Evolutionary conservation across 1,140 invertebrate genomes (phyloP).

Genomic region (Cepaea nemoralis): DNA sequence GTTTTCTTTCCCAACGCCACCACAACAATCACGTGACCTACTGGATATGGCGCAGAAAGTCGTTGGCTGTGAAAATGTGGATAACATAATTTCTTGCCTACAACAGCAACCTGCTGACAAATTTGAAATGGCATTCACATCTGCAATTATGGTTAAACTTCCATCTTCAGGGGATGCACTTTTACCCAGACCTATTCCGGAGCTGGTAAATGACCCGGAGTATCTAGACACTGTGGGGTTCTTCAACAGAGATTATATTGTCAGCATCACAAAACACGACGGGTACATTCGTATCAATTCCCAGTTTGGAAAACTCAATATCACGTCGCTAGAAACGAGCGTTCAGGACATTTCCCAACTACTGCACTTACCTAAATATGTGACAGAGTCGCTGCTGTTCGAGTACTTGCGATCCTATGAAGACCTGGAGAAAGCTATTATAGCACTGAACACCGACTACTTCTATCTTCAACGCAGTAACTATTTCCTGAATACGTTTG

Average conservation of each 20-base stretch:
- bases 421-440: not conserved
- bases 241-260: slow-evolving; percentile 6
- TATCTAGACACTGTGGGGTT: not conserved
- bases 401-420: not conserved
- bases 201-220: not conserved
- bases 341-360: not conserved
- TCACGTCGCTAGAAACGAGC: not conserved
- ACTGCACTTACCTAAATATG: not conserved
- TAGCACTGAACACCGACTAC: not conserved
- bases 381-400: not conserved
- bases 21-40: not conserved
- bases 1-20: not conserved
- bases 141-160: not conserved
- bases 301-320: not conserved
- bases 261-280: not conserved
- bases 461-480: not conserved
- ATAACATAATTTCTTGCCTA: not conserved
- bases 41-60: not conserved
- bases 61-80: not conserved
- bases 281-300: not conserved
- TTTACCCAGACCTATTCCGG: not conserved
- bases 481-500: not conserved
- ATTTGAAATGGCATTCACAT: not conserved
- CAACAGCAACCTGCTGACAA: not conserved
- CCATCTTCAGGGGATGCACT: not conserved